Percentiles rank a stretch among this genome's conserved stretches.
phyloP scores from a whole-genome alignment of 2,888 invertebrate genomes.

The Xestia ashworthii region DNA sequence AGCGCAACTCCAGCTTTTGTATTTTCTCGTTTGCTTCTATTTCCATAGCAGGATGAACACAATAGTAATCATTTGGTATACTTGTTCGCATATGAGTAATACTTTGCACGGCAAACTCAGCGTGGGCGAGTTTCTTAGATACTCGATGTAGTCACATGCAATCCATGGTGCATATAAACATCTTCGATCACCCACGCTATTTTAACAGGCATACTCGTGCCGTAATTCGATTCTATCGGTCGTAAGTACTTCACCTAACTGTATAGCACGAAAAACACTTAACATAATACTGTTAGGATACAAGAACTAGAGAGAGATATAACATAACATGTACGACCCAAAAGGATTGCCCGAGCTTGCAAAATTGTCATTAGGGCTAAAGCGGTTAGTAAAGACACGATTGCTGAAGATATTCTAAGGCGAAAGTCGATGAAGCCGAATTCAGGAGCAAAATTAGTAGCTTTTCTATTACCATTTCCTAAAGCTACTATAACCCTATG shows the following conservation, averaged over 20 bases:
- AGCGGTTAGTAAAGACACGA: not conserved
- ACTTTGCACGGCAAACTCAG: constrained; percentile 22
- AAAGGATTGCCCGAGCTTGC: not conserved
- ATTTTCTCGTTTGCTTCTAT: constrained; percentile 28
- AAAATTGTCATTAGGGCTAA: constrained; percentile 16
- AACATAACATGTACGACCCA: not conserved
- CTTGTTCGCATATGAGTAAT: constrained; percentile 32
- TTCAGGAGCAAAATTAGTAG: not conserved
- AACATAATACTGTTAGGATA: constrained; percentile 20
- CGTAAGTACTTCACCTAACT: constrained; percentile 37
- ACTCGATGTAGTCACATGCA: constrained; percentile 53
- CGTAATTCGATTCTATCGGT: constrained; percentile 56
- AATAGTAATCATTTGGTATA: constrained; percentile 51
- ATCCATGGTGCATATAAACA: constrained; percentile 61
- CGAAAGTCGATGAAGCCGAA: constrained; percentile 4
- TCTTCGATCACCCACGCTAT: constrained; percentile 60
- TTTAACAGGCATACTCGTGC: constrained; percentile 49
- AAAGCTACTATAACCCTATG: not conserved
- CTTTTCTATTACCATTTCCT: not conserved
- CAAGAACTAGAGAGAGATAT: not conserved
- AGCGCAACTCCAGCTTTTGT: constrained; percentile 19
- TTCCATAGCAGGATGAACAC: constrained; percentile 30
- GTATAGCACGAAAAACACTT: constrained; percentile 16
- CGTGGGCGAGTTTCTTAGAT: constrained; percentile 63
- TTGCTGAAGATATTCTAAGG: not conserved